A percentile compares a stretch with the other conserved stretches of the same genome.
Evolutionary conservation across 2,113 vertebrate species (phyloP).

Genomic region (Eublepharis macularius): DNA sequence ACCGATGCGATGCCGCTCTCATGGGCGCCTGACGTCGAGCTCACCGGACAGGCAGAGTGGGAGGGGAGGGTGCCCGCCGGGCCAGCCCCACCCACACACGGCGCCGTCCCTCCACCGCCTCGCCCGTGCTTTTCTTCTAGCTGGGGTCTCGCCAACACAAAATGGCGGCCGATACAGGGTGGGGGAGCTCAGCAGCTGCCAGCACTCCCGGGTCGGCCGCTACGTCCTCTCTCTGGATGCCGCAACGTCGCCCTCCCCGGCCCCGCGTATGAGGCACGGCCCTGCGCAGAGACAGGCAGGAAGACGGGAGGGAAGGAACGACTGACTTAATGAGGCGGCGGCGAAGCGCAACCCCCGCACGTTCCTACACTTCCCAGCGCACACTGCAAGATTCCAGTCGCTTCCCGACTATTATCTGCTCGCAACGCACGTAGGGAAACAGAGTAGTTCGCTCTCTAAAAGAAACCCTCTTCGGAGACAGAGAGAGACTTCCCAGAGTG

Average conservation of each 20-base stretch:
- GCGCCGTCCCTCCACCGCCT: not conserved
- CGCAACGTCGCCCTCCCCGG: conserved; percentile 16
- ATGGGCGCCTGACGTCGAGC: too few relatives aligned
- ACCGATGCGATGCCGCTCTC: too few relatives aligned
- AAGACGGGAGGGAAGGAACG: not conserved
- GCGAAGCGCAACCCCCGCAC: rapidly evolving
- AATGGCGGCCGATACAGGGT: conserved; percentile 16
- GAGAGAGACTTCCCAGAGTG: not conserved
- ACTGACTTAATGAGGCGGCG: too few relatives aligned
- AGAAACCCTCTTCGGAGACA: not conserved
- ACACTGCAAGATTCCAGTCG: not conserved
- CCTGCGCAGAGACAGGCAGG: not conserved
- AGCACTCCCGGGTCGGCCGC: not conserved
- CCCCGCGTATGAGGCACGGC: not conserved
- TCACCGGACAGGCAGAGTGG: not conserved
- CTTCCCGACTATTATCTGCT: not conserved
- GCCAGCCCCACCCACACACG: conserved; percentile 7
- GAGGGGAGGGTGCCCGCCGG: not conserved
- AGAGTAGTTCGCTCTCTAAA: not conserved
- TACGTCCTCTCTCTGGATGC: not conserved
- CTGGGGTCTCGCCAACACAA: not conserved
- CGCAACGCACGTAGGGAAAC: not conserved
- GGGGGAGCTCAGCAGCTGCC: not conserved
- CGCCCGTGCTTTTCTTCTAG: not conserved
- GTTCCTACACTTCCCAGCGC: conserved; percentile 27